These are phyloP conservation scores for Anoncus sp. DNA, from an alignment of 2,888 invertebrate species.

Conservation along the genomic window DNA sequence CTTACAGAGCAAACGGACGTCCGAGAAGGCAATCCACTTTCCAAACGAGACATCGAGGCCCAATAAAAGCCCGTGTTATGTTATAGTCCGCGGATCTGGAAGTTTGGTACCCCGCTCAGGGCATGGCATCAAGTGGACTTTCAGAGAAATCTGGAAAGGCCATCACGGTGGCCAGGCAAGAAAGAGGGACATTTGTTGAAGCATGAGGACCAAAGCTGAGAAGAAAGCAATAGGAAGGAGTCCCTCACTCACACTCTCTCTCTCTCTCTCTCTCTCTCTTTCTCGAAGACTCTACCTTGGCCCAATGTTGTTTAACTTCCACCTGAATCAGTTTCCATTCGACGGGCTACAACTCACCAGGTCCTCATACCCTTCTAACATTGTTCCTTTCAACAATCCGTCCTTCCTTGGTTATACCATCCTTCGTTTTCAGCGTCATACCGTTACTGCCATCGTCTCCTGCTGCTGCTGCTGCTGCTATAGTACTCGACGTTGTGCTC, in stretches of 20 bases:
- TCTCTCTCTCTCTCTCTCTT: too few species aligned
- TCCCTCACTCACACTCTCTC: neutral
- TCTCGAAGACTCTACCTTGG: slow-evolving; percentile 40
- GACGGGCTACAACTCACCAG: slow-evolving; percentile 54
- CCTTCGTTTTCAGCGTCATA: slow-evolving; percentile 51
- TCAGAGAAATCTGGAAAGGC: neutral
- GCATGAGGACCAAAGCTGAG: neutral
- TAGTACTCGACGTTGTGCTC: slow-evolving; percentile 53
- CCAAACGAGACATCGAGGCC: neutral
- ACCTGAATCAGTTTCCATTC: slow-evolving; percentile 78
- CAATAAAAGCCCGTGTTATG: neutral
- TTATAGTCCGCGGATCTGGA: neutral
- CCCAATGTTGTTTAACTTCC: slow-evolving; percentile 79
- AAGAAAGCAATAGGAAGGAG: slow-evolving; percentile 14
- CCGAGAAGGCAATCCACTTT: neutral
- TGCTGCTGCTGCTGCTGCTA: slow-evolving; percentile 39
- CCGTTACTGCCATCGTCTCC: slow-evolving; percentile 51
- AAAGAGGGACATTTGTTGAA: slow-evolving; percentile 15
- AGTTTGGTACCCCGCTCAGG: neutral
- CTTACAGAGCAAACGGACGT: neutral
- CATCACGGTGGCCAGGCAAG: neutral
- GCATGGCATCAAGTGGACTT: neutral
- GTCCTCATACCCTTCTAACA: slow-evolving; percentile 57
- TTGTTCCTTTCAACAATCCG: slow-evolving; percentile 73
- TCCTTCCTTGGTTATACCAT: slow-evolving; percentile 68